Evolutionary conservation across 2,888 invertebrate genomes (phyloP).

Genomic region (Nezara viridula): DNA sequence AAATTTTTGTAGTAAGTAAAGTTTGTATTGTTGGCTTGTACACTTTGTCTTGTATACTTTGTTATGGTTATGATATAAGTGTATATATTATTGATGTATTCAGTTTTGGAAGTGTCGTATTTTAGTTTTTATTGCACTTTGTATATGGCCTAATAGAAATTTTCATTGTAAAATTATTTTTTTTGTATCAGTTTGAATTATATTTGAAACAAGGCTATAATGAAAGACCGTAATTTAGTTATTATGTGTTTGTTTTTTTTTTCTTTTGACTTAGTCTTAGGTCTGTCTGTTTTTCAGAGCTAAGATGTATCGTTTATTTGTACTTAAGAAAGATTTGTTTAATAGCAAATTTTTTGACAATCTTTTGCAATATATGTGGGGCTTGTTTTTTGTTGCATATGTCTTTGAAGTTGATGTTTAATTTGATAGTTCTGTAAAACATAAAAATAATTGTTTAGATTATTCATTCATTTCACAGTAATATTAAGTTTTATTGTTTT

Average conservation of each 20-base stretch:
- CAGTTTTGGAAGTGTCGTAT: neutral
- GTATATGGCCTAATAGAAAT: neutral
- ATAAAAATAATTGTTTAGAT: neutral
- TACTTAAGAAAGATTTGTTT: neutral
- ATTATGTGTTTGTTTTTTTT: neutral
- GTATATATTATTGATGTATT: neutral
- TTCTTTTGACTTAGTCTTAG: conserved; percentile 8
- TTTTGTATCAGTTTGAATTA: neutral
- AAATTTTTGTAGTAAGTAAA: neutral
- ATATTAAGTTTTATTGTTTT: conserved; percentile 1
- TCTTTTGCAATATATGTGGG: conserved; percentile 32
- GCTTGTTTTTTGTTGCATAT: conserved; percentile 55
- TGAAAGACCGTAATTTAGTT: neutral
- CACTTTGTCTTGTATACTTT: neutral
- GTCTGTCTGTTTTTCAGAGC: neutral
- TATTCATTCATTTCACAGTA: neutral
- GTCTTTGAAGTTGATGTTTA: conserved; percentile 50
- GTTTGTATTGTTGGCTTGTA: neutral
- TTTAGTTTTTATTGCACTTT: neutral
- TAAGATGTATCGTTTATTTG: neutral
- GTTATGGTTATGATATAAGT: neutral
- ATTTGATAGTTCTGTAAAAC: neutral
- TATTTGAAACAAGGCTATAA: neutral
- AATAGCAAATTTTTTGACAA: neutral
- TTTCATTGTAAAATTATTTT: conserved; percentile 1